Conservation (phyloP, 2,797 vertebrate species). For the Acipenser ruthenus region DNA sequence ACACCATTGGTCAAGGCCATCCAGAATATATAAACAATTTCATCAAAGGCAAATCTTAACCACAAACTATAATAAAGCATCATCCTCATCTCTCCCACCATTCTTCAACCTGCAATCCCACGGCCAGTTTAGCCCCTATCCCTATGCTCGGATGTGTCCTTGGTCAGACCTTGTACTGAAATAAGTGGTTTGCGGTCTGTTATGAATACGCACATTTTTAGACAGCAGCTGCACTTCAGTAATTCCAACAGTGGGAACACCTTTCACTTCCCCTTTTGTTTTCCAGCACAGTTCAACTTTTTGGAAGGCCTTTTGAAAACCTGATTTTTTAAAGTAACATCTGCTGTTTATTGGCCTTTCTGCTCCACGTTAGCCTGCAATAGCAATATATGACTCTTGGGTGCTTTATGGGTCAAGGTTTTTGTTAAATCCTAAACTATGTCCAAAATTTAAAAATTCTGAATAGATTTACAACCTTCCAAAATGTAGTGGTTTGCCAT, state of each 20-base stretch:
- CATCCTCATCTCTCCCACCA: conserved; percentile 4
- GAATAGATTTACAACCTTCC: conserved; percentile 26
- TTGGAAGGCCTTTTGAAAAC: conserved; percentile 10
- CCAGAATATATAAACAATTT: conserved; percentile 12
- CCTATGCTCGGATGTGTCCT: conserved; percentile 4
- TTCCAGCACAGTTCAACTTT: conserved; percentile 11
- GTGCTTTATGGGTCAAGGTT: conserved; percentile 33
- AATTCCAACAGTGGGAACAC: conserved; percentile 13
- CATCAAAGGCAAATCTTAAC: conserved; percentile 10
- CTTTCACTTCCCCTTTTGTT: conserved; percentile 14
- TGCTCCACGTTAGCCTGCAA: conserved; percentile 21
- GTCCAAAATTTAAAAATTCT: conserved; percentile 29
- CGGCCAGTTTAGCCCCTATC: conserved; percentile 8
- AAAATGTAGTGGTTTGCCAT: conserved; percentile 35
- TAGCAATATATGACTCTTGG: conserved; percentile 29
- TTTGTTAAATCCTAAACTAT: conserved; percentile 28
- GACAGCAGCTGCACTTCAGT: conserved; percentile 12
- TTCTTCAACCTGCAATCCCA: conserved; percentile 15
- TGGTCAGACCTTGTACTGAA: conserved; percentile 11
- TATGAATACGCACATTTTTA: conserved; percentile 12
- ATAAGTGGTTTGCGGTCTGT: conserved; percentile 13
- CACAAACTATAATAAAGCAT: conserved; percentile 6
- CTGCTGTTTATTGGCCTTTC: conserved; percentile 27
- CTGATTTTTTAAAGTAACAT: conserved; percentile 23
- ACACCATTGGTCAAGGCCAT: conserved; percentile 8